Evolutionary conservation across 1,140 invertebrate genomes (phyloP), one percentile per base, ranked within the genome.

Genomic region (Phymastichus coffea): DNA sequence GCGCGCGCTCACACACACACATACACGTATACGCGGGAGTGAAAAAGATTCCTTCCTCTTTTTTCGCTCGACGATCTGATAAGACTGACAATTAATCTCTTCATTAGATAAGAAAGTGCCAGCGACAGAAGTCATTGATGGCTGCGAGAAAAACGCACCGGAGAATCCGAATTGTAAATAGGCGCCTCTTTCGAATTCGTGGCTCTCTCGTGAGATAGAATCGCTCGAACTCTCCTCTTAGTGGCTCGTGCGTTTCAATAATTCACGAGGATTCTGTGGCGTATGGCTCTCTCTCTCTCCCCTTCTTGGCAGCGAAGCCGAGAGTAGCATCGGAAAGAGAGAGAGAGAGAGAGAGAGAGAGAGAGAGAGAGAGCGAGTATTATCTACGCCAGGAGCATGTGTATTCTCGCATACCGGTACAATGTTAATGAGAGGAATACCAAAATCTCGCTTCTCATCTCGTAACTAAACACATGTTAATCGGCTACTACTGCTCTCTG

Each of bases 231-330:
- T 12, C 49, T 9, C 22, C 33, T 20, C 35, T 48, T n/a, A n/a
- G n/a, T n/a, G n/a, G n/a, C n/a, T 61, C 59, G 60, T 62, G 60
- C 60, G 60, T 57, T 62, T 62, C 60, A 62, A 62, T 62, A 62
- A 62, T 62, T 62, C 60, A 62, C 53, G 54, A 62, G 60, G 38
- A 57, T 56, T 57, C 60, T 26, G 30, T 7, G 6, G 8, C 4
- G 3, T 7, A 3, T 23, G 15, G 4, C 25, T 48, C 46, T 30
- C 26, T 30, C 14, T 12, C 46, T 48, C 41, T 19, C 41, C 6
- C 3, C 28, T 33, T 6, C 28, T 33, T 6, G 6, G 28, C 28
- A 7, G 28, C n/a, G n/a, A n/a, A n/a, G n/a, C 37, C 37, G 28
- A 23, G 33, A 37, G 20, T 51, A 26, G 9, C 47, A 44, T 46